Conservation (phyloP, 2,888 invertebrate species). For the Luffia ferchaultella region DNA sequence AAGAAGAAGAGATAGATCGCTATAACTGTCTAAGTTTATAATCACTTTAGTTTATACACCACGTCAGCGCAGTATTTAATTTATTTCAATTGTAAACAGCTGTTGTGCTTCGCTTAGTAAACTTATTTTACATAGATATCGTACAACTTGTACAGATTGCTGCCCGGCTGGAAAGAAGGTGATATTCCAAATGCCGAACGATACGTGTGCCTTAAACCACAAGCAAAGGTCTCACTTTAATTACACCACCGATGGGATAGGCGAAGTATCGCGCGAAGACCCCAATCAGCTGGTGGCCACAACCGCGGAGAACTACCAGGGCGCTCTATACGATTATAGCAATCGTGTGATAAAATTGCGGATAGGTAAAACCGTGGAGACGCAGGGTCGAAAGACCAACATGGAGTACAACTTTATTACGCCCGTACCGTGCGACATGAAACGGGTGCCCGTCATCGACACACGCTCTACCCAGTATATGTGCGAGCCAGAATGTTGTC, state of each 20-base stretch:
- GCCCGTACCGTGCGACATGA: slow-evolving; percentile 29
- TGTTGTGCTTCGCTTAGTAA: no score
- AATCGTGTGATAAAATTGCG: slow-evolving; percentile 48
- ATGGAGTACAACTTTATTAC: slow-evolving; percentile 54
- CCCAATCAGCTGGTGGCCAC: slow-evolving; percentile 35
- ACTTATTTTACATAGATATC: neutral
- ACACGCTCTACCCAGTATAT: slow-evolving; percentile 47
- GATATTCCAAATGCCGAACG: slow-evolving; percentile 50
- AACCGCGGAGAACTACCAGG: slow-evolving; percentile 35
- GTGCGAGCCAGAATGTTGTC: slow-evolving; percentile 22
- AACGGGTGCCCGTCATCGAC: slow-evolving; percentile 34
- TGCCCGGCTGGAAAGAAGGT: slow-evolving; percentile 57
- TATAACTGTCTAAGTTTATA: no score
- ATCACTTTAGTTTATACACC: no score
- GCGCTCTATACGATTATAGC: slow-evolving; percentile 43
- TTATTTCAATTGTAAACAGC: no score
- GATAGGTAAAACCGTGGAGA: slow-evolving; percentile 43
- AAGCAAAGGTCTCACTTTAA: slow-evolving; percentile 48
- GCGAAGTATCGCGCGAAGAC: slow-evolving; percentile 46
- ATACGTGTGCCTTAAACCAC: slow-evolving; percentile 42
- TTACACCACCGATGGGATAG: slow-evolving; percentile 45
- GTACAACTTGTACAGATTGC: slow-evolving; percentile 52
- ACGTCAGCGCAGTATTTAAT: no score
- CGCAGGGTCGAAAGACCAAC: slow-evolving; percentile 46
- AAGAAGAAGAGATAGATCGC: no score